phyloP scores from a whole-genome alignment of 37 sponge, comb jelly and placozoan genomes.

The Petrosia ficiformis region DNA sequence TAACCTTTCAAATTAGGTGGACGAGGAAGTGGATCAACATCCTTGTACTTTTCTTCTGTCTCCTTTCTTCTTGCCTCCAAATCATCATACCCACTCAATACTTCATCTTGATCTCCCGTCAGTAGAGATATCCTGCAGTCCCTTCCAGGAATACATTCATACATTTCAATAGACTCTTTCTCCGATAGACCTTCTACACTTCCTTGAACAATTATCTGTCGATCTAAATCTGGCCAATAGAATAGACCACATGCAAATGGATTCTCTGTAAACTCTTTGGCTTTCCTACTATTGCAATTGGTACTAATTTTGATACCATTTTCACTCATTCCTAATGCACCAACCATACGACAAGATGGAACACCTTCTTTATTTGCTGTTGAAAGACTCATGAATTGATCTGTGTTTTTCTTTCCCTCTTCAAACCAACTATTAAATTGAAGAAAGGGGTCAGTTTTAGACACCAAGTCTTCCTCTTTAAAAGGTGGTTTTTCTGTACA shows the following conservation, averaged over 20 bases:
- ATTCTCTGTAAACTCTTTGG: constrained; percentile 65
- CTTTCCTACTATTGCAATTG: constrained; percentile 75
- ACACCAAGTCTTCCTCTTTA: constrained; percentile 57
- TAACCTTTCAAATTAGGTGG: constrained; percentile 79
- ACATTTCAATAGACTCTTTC: constrained; percentile 26
- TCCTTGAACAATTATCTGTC: constrained; percentile 80
- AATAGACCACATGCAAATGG: constrained; percentile 60
- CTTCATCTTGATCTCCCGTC: constrained; percentile 61
- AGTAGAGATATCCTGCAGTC: constrained; percentile 62
- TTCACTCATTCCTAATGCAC: constrained; percentile 50
- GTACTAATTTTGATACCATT: constrained; percentile 75
- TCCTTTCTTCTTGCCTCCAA: constrained; percentile 22
- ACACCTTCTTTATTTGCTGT: constrained; percentile 64
- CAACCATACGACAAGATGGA: constrained; percentile 81
- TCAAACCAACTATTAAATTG: constrained; percentile 77
- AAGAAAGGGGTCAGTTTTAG: constrained; percentile 45
- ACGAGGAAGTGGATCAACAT: constrained; percentile 34
- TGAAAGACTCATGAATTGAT: constrained; percentile 46
- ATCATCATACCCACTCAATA: constrained; percentile 27
- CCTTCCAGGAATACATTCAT: constrained; percentile 38
- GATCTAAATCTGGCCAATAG: constrained; percentile 70
- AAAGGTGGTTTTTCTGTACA: constrained; percentile 6
- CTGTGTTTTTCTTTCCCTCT: constrained; percentile 41
- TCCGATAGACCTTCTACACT: constrained; percentile 40
- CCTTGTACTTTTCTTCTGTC: neutral